Evolutionary conservation across 2,797 vertebrate species (phyloP).

Genomic region (Potorous gilbertii): DNA sequence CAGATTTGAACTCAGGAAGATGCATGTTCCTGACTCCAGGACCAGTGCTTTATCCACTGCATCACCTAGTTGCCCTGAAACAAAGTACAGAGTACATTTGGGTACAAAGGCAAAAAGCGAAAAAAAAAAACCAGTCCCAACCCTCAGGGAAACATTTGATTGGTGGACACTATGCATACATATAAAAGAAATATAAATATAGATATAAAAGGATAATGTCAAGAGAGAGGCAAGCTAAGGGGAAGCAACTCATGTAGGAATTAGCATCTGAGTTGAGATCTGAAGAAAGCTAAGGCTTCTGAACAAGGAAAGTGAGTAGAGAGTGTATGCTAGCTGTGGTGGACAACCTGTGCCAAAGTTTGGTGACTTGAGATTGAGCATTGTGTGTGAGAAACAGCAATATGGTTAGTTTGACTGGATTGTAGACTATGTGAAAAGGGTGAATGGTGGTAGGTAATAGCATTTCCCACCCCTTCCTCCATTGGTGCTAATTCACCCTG

Average conservation of each 20-base stretch:
- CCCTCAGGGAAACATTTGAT: neutral
- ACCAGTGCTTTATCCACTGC: neutral
- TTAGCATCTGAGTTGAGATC: neutral
- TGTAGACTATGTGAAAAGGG: neutral
- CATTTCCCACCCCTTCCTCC: neutral
- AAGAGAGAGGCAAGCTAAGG: neutral
- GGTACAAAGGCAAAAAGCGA: neutral
- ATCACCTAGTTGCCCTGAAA: neutral
- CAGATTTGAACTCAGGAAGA: neutral
- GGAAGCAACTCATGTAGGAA: neutral
- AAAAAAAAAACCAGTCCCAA: neutral
- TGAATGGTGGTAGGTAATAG: neutral
- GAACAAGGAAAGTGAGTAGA: neutral
- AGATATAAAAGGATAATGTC: neutral
- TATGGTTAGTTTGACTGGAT: neutral
- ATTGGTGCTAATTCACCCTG: neutral
- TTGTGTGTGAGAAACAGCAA: neutral
- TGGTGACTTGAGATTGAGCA: neutral
- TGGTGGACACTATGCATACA: neutral
- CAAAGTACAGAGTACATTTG: neutral
- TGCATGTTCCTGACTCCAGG: neutral
- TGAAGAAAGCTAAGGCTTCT: neutral
- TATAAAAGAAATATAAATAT: neutral
- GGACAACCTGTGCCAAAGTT: neutral
- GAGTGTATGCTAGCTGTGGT: neutral